phyloP scores from a whole-genome alignment of 2,797 vertebrate genomes.

The Melanotaenia maccullochi region DNA sequence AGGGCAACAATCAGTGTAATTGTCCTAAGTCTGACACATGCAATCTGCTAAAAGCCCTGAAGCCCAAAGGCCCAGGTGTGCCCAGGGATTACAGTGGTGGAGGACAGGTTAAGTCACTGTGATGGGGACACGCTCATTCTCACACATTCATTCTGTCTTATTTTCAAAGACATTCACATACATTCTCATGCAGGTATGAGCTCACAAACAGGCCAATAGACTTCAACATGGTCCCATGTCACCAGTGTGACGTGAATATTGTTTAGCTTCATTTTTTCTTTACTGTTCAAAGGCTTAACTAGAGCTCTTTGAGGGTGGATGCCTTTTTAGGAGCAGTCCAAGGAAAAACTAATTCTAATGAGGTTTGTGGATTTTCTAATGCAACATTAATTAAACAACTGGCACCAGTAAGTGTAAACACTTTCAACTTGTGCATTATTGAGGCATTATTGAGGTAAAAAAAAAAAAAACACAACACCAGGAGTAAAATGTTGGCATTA shows the following conservation, averaged over 20 bases:
- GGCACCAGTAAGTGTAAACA: not conserved
- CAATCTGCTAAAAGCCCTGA: conserved; percentile 85
- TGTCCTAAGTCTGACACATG: conserved; percentile 80
- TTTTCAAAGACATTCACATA: conserved; percentile 18
- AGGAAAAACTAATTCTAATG: not conserved
- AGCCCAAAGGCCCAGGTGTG: conserved; percentile 78
- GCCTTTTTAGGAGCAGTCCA: not conserved
- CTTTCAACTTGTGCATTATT: not conserved
- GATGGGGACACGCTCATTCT: conserved; percentile 40
- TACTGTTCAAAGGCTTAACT: too few relatives aligned
- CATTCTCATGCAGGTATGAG: not conserved
- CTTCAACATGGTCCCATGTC: not conserved
- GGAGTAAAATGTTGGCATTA: not conserved
- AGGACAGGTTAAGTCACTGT: conserved; percentile 79
- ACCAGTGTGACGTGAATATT: not conserved
- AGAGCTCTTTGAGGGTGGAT: not conserved
- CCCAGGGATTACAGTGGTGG: conserved; percentile 78
- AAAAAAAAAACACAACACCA: too few relatives aligned
- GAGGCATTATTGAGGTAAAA: not conserved
- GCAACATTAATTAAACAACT: not conserved
- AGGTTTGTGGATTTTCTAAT: not conserved
- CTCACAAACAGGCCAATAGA: not conserved
- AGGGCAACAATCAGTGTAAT: conserved; percentile 84
- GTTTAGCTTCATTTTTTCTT: not conserved
- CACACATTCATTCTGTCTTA: conserved; percentile 22